Conservation (phyloP, 2,113 vertebrate genomes). For the Apus apus region DNA sequence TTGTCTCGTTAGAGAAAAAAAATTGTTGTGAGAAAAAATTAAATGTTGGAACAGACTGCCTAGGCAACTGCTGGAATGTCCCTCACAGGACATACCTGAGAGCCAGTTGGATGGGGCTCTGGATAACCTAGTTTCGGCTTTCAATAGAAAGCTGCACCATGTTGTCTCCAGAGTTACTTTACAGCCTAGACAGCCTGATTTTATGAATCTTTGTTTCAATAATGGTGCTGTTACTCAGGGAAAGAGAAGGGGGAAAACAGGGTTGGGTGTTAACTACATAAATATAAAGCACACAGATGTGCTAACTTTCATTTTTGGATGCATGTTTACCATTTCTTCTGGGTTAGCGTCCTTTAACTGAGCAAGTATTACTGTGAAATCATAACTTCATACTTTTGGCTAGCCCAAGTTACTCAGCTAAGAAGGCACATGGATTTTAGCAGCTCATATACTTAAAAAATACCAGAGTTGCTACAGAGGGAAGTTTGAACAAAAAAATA, state of each 20-base stretch:
- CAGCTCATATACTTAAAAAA: background rate
- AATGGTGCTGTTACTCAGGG: background rate
- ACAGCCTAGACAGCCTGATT: background rate
- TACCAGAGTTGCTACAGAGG: background rate
- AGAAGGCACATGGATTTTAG: background rate
- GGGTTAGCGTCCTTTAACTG: background rate
- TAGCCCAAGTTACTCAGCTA: background rate
- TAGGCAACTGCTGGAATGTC: background rate
- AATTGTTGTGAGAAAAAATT: background rate
- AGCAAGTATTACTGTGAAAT: background rate
- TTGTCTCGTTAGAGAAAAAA: background rate
- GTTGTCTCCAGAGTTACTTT: background rate
- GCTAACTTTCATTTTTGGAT: background rate
- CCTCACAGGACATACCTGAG: background rate
- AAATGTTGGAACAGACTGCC: background rate
- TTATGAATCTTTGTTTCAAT: background rate
- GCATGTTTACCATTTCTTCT: background rate
- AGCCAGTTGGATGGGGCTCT: background rate
- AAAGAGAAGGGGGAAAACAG: background rate
- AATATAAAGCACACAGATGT: rapidly evolving
- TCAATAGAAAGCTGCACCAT: background rate
- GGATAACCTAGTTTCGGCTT: background rate
- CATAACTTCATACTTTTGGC: background rate
- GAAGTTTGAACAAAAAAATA: background rate
- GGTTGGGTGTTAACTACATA: background rate